A percentile compares a stretch with the other conserved stretches of the same genome.
Conservation (phyloP, 1,140 invertebrate species). For the Latrodectus geometricus region DNA sequence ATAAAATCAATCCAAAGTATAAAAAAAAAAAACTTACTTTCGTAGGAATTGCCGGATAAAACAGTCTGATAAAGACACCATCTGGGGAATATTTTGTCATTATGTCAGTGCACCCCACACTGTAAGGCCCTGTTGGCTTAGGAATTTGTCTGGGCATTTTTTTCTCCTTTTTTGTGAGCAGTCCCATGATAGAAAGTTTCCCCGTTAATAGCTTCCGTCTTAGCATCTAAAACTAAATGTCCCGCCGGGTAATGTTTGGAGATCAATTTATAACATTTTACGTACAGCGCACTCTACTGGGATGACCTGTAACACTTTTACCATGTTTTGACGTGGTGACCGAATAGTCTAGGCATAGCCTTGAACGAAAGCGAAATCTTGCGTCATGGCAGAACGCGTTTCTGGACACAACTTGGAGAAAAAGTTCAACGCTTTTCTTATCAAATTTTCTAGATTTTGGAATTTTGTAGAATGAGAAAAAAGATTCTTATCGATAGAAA, state of each 20-base stretch:
- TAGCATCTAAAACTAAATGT: background rate
- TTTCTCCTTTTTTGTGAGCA: constrained; percentile 24
- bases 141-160: constrained; percentile 57
- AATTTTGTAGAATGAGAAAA: too few relatives aligned
- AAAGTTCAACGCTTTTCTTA: too few relatives aligned
- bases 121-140: constrained; percentile 62
- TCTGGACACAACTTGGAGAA: background rate
- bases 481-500: too few relatives aligned
- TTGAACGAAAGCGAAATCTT: constrained; percentile 45
- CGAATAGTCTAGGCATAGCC: constrained; percentile 27
- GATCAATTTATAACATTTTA: constrained; percentile 42
- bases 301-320: constrained; percentile 45
- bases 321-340: constrained; percentile 29
- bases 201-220: too few relatives aligned
- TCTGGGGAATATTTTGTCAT: constrained; percentile 63
- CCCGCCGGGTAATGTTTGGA: background rate
- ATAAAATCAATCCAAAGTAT: background rate
- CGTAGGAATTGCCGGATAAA: constrained; percentile 62
- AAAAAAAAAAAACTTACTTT: constrained; percentile 47
- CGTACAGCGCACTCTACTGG: background rate
- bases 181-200: background rate
- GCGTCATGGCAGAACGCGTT: background rate
- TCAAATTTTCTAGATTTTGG: too few relatives aligned
- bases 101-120: constrained; percentile 64
- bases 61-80: constrained; percentile 63